Evolutionary conservation across 2,113 vertebrate species (phyloP).

Genomic region (Hypanus sabinus): DNA sequence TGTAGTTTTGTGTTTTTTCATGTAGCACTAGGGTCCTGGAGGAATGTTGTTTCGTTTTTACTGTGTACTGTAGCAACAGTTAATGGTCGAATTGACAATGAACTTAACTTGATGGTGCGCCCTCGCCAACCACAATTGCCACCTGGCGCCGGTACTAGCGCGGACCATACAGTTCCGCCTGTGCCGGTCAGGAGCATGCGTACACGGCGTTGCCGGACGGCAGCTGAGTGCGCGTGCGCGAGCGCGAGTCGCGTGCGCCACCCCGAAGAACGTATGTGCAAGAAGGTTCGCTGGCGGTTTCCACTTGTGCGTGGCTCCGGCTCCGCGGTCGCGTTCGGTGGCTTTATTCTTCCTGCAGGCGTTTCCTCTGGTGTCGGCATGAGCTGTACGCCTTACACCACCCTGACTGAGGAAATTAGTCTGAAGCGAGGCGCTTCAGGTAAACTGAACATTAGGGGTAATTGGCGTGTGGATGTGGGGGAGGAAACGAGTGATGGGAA

Average conservation of each 20-base stretch:
- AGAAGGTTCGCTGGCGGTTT: neutral
- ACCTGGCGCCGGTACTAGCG: neutral
- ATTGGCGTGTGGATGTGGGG: neutral
- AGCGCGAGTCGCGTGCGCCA: neutral
- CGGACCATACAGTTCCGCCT: neutral
- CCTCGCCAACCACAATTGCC: too few relatives aligned
- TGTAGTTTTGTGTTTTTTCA: too few relatives aligned
- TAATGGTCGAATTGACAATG: too few relatives aligned
- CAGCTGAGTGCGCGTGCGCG: neutral
- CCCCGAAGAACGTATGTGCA: neutral
- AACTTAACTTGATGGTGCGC: too few relatives aligned
- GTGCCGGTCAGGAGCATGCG: neutral
- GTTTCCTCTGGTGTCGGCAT: neutral
- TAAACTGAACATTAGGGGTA: neutral
- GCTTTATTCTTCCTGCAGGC: neutral
- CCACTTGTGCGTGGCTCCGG: neutral
- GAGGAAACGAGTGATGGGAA: neutral
- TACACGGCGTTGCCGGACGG: neutral
- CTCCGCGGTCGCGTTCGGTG: neutral
- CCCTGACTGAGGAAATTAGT: constrained; percentile 10
- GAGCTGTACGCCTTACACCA: neutral
- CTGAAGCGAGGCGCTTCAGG: constrained; percentile 35
- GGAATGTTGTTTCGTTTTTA: too few relatives aligned
- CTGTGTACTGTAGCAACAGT: too few relatives aligned
- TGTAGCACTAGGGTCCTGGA: too few relatives aligned